Percentiles rank a stretch among this genome's conserved stretches.
phyloP scores from a whole-genome alignment of 2,797 vertebrate species.

The Chaenodraco wilsoni region DNA sequence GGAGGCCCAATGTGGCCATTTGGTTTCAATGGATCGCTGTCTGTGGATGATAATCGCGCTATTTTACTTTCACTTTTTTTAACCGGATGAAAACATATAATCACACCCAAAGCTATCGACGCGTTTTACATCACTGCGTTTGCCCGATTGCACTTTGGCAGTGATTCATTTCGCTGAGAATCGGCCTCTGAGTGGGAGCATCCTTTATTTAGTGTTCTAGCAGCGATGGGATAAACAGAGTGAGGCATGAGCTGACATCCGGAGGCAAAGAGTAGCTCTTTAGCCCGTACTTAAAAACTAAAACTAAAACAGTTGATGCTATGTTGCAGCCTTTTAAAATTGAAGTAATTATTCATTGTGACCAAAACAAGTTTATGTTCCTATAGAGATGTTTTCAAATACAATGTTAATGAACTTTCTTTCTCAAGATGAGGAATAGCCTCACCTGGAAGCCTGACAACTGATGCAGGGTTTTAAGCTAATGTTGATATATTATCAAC shows the following conservation, averaged over 20 bases:
- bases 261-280: conserved; percentile 26
- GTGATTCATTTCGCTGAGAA: conserved; percentile 24
- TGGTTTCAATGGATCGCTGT: conserved; percentile 54
- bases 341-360: not conserved
- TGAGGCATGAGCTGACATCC: conserved; percentile 24
- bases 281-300: not conserved
- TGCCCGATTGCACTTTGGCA: conserved; percentile 29
- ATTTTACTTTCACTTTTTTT: conserved; percentile 19
- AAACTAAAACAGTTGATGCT: not conserved
- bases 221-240: conserved; percentile 40
- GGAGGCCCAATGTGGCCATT: conserved; percentile 20
- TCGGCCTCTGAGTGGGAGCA: conserved; percentile 50
- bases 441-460: not conserved
- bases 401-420: not conserved
- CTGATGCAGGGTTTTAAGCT: conserved; percentile 10
- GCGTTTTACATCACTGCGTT: conserved; percentile 26
- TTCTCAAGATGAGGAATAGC: not conserved
- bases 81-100: conserved; percentile 30
- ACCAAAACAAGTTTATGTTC: not conserved
- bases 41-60: conserved; percentile 59
- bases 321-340: conserved; percentile 1
- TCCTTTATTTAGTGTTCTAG: conserved; percentile 44
- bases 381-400: not conserved
- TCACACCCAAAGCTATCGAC: conserved; percentile 4
- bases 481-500: not conserved